Percentiles rank a stretch among this genome's conserved stretches.
These are phyloP conservation scores for Parasteatoda lunata DNA, from an alignment of 2,888 invertebrate genomes.

Conservation along the genomic window DNA sequence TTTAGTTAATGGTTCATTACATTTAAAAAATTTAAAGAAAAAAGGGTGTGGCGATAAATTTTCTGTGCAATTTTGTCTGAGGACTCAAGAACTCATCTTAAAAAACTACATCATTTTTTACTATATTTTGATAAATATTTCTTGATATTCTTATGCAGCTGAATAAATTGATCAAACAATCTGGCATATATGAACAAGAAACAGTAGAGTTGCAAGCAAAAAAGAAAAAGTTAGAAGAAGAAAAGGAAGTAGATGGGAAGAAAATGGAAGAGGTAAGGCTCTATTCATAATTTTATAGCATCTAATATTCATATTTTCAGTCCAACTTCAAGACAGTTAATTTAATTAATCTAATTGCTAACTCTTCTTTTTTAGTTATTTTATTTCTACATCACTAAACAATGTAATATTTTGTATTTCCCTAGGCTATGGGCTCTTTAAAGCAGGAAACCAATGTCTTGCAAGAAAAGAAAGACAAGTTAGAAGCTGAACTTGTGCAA, in stretches of 20 bases:
- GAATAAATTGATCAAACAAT: constrained; percentile 80
- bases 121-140: background rate
- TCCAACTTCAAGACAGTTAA: too few species aligned
- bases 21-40: too few species aligned
- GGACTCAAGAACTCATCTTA: too few species aligned
- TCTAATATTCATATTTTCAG: too few species aligned
- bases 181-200: constrained; percentile 83
- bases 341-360: too few species aligned
- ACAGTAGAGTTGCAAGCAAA: constrained; percentile 77
- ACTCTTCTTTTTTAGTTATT: too few species aligned
- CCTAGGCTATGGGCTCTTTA: constrained; percentile 79
- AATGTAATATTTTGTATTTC: background rate
- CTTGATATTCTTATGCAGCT: constrained; percentile 76
- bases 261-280: constrained; percentile 75
- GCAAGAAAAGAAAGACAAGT: constrained; percentile 82
- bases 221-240: constrained; percentile 79
- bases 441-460: constrained; percentile 81
- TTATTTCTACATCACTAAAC: too few species aligned
- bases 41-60: too few species aligned
- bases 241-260: constrained; percentile 77
- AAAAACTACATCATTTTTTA: too few species aligned
- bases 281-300: background rate
- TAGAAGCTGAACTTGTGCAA: constrained; percentile 82
- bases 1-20: too few species aligned
- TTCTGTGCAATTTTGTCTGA: too few species aligned